Conservation (phyloP, 2,797 vertebrate genomes). For the Euthynnus affinis region DNA sequence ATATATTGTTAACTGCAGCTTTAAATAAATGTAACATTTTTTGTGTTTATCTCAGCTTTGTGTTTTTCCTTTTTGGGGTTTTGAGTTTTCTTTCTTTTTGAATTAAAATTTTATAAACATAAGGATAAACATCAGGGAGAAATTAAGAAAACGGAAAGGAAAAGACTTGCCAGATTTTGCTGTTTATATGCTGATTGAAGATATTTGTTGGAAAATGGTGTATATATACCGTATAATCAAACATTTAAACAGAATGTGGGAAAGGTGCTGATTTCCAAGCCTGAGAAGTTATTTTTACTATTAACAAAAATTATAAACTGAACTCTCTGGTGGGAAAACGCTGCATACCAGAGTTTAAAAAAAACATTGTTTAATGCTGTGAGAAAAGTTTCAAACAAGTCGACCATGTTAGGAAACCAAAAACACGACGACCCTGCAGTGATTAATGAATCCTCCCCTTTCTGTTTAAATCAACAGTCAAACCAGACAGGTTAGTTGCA, state of each 20-base stretch:
- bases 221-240: neutral
- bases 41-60: too few species aligned
- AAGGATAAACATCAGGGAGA: neutral
- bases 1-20: neutral
- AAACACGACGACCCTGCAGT: neutral
- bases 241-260: neutral
- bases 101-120: neutral
- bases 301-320: neutral
- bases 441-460: slow-evolving; percentile 9
- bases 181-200: neutral
- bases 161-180: too few species aligned
- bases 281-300: slow-evolving; percentile 1
- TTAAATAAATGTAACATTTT: neutral
- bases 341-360: slow-evolving; percentile 10
- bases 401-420: slow-evolving; percentile 42
- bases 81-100: neutral
- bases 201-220: neutral
- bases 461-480: slow-evolving; percentile 7
- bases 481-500: slow-evolving; percentile 62
- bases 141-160: neutral
- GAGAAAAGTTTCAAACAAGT: neutral
- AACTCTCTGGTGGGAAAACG: slow-evolving; percentile 6
- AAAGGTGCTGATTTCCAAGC: neutral
- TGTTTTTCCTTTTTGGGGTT: too few species aligned
- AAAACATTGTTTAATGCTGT: neutral